Evolutionary conservation across 35 echinoderm and acorn worm genomes (phyloP).

Genomic region (Stichopus chloronotus): DNA sequence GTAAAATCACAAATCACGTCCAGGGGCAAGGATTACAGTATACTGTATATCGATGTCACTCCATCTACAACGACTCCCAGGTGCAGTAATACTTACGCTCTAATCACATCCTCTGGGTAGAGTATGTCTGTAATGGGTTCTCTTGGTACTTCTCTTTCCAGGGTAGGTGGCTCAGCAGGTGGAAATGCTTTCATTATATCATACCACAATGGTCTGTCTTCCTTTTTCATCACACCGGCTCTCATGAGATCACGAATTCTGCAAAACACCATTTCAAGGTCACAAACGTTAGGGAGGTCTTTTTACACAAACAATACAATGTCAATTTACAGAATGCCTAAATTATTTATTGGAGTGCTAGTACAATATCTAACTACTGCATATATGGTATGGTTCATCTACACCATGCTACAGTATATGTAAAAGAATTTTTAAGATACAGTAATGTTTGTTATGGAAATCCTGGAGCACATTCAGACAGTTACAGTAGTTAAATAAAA

Average conservation of each 20-base stretch:
- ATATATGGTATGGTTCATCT: no score
- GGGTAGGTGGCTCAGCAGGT: slow-evolving; percentile 66
- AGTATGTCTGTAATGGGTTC: slow-evolving; percentile 66
- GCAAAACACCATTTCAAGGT: not conserved
- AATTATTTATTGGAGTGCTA: no score
- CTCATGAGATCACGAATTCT: slow-evolving; percentile 88
- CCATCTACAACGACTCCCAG: no score
- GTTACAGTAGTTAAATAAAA: no score
- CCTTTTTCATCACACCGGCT: slow-evolving; percentile 87
- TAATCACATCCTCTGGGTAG: slow-evolving; percentile 80
- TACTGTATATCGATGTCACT: no score
- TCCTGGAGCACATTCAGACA: no score
- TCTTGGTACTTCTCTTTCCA: slow-evolving; percentile 49
- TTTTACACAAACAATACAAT: not conserved
- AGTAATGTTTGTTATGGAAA: no score
- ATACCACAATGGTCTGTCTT: slow-evolving; percentile 88
- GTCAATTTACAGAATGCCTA: not conserved
- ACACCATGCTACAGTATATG: no score
- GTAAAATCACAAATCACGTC: no score
- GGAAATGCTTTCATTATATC: slow-evolving; percentile 88
- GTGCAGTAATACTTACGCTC: slow-evolving; percentile 68
- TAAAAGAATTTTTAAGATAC: no score
- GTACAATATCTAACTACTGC: no score
- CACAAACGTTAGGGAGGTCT: not conserved
- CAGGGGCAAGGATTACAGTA: no score